Percentiles rank a stretch among this genome's conserved stretches.
phyloP scores from a whole-genome alignment of 1,140 invertebrate species.

The Zaprionus vittiger region DNA sequence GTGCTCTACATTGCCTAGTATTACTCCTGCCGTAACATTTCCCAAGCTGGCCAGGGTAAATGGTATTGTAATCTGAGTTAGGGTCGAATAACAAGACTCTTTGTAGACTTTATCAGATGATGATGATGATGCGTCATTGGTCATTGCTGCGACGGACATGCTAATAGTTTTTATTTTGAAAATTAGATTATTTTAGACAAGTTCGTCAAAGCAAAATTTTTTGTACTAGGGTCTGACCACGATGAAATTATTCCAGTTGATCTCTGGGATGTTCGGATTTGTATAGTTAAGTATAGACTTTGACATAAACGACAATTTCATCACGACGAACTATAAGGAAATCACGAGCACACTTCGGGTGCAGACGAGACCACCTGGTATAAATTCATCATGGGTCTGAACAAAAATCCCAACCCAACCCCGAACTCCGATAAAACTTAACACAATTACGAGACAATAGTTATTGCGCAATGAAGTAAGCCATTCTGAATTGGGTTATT shows the following conservation, averaged over 20 bases:
- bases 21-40: background rate
- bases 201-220: too few species aligned
- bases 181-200: background rate
- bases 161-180: background rate
- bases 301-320: too few species aligned
- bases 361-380: too few species aligned
- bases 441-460: background rate
- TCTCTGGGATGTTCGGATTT: too few species aligned
- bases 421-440: too few species aligned
- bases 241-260: too few species aligned
- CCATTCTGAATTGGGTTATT: constrained; percentile 1
- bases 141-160: background rate
- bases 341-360: too few species aligned
- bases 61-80: background rate
- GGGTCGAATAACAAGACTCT: background rate
- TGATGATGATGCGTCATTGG: background rate
- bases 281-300: too few species aligned
- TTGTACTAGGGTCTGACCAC: too few species aligned
- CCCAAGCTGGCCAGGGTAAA: background rate
- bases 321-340: too few species aligned
- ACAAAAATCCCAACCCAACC: too few species aligned
- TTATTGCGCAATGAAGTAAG: background rate
- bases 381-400: too few species aligned
- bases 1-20: background rate
- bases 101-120: background rate